Percentiles rank a stretch among this genome's conserved stretches.
These are phyloP conservation scores for Agrotis clavis DNA, from an alignment of 2,888 invertebrate genomes.

Conservation along the genomic window DNA sequence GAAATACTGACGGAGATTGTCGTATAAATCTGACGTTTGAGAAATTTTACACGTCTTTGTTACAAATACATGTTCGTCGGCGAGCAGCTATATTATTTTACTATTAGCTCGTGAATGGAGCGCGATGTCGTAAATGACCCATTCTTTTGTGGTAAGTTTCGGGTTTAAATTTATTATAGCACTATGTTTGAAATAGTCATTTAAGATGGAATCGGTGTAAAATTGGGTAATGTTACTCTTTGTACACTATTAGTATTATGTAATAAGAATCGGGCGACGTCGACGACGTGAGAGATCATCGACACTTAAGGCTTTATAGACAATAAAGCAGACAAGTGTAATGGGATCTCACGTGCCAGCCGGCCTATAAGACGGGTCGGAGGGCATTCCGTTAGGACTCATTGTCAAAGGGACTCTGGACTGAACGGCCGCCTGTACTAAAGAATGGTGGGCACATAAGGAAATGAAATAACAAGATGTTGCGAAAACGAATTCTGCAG, in stretches of 20 bases:
- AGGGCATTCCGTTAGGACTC: constrained; percentile 75
- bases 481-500: constrained; percentile 35
- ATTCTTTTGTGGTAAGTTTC: constrained; percentile 79
- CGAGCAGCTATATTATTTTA: constrained; percentile 82
- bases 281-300: constrained; percentile 75
- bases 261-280: constrained; percentile 71
- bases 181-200: constrained; percentile 73
- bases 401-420: constrained; percentile 57
- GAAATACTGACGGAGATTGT: constrained; percentile 82
- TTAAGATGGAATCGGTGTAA: constrained; percentile 71
- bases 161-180: constrained; percentile 79
- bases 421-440: constrained; percentile 59
- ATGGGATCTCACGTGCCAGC: constrained; percentile 81
- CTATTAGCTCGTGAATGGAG: constrained; percentile 81
- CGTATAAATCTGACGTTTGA: constrained; percentile 87
- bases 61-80: constrained; percentile 83
- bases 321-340: constrained; percentile 85
- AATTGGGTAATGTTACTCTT: constrained; percentile 71
- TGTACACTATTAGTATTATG: constrained; percentile 68
- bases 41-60: constrained; percentile 89
- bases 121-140: constrained; percentile 83
- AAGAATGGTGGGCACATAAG: constrained; percentile 60
- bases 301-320: constrained; percentile 86
- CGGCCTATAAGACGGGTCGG: constrained; percentile 77
- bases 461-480: constrained; percentile 50